These are phyloP conservation scores for Acropora yongei DNA, from an alignment of 64 coral and sea anemone species.

Conservation along the genomic window DNA sequence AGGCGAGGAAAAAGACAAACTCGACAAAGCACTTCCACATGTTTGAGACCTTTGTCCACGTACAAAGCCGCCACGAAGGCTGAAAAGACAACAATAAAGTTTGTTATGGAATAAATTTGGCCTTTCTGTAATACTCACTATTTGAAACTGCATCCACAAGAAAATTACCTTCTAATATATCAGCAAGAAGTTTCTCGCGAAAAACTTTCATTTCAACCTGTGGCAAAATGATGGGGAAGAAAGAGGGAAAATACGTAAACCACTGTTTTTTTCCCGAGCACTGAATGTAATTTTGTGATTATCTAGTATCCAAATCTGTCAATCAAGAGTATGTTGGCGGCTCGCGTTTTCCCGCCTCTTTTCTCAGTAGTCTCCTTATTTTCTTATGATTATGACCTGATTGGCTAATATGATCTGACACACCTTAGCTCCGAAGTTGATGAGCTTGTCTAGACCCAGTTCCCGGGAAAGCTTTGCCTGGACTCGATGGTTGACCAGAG, in stretches of 20 bases:
- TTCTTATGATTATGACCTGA: too few species aligned
- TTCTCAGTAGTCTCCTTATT: too few species aligned
- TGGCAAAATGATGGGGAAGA: neutral
- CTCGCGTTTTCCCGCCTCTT: too few species aligned
- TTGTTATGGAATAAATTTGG: neutral
- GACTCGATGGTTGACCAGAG: constrained; percentile 87
- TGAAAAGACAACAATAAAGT: constrained; percentile 26
- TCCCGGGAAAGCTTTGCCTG: constrained; percentile 88
- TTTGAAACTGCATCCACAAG: neutral
- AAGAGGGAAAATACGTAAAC: neutral
- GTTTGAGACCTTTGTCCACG: constrained; percentile 93
- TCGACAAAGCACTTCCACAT: constrained; percentile 89
- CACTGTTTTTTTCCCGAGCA: neutral
- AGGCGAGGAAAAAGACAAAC: constrained; percentile 95
- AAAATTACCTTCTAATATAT: constrained; percentile 88
- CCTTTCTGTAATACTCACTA: neutral
- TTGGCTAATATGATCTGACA: neutral
- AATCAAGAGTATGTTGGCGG: too few species aligned
- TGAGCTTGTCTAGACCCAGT: constrained; percentile 80
- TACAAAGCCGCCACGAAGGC: constrained; percentile 91
- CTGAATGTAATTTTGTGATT: neutral
- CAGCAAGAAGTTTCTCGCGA: constrained; percentile 86
- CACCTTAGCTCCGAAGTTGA: constrained; percentile 86
- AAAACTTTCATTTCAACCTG: constrained; percentile 46
- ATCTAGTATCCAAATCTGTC: too few species aligned